Evolutionary conservation across 1,140 invertebrate genomes (phyloP).

Genomic region (Chelonus insularis): DNA sequence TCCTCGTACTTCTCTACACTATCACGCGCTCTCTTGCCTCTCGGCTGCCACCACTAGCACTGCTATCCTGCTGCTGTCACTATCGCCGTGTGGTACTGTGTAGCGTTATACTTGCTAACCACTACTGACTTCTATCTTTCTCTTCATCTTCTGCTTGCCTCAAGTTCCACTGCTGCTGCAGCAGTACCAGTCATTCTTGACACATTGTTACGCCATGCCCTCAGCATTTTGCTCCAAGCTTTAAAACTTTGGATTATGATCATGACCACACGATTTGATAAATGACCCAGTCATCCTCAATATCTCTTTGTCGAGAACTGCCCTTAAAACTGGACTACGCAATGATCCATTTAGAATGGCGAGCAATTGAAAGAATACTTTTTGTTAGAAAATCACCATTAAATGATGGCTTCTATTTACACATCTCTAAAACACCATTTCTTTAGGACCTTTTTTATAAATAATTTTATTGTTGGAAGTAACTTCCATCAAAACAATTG

Average conservation of each 20-base stretch:
- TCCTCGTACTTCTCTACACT: background rate
- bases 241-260: conserved; percentile 20
- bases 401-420: too few relatives aligned
- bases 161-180: conserved; percentile 11
- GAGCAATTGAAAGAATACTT: too few relatives aligned
- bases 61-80: conserved; percentile 7
- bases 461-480: too few relatives aligned
- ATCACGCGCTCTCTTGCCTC: conserved; percentile 18
- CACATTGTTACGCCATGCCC: conserved; percentile 37
- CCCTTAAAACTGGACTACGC: background rate
- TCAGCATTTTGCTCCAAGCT: conserved; percentile 7
- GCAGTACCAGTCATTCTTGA: conserved; percentile 30
- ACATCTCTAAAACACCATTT: too few relatives aligned
- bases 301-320: conserved; percentile 8
- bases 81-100: conserved; percentile 6
- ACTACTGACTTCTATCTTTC: conserved; percentile 16
- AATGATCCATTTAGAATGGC: conserved; percentile 8
- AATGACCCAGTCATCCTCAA: conserved; percentile 17
- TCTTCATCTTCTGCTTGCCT: conserved; percentile 27
- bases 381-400: too few relatives aligned
- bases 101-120: background rate
- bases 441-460: too few relatives aligned
- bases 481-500: too few relatives aligned
- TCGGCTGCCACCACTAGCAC: conserved; percentile 25
- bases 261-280: conserved; percentile 5